phyloP scores from a whole-genome alignment of 2,113 vertebrate genomes.

The Lagopus muta region DNA sequence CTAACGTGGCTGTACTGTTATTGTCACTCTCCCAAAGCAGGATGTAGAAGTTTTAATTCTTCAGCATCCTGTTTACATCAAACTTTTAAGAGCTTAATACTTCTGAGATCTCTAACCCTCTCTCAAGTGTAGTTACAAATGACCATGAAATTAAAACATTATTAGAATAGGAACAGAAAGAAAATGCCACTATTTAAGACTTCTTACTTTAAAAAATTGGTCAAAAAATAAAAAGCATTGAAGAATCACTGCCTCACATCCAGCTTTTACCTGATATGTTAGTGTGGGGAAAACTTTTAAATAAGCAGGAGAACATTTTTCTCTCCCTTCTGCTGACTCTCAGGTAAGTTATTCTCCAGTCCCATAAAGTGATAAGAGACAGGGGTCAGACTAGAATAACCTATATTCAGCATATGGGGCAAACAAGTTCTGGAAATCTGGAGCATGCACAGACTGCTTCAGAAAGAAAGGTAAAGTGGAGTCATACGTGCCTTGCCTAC shows the following conservation, averaged over 20 bases:
- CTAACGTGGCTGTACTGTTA: not conserved
- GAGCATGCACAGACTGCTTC: not conserved
- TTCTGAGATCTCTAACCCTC: not conserved
- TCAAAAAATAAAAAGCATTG: not conserved
- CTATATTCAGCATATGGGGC: not conserved
- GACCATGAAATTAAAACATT: not conserved
- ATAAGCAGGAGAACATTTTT: not conserved
- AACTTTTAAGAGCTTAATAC: not conserved
- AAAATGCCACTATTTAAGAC: not conserved
- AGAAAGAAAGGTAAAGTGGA: not conserved
- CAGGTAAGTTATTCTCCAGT: not conserved
- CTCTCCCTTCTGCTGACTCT: not conserved
- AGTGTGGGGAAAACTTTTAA: not conserved
- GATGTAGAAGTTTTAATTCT: not conserved
- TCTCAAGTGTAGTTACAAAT: not conserved
- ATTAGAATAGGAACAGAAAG: not conserved
- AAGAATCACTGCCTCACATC: not conserved
- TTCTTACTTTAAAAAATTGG: not conserved
- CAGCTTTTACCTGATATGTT: not conserved
- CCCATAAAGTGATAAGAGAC: fast-evolving
- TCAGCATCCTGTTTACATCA: not conserved
- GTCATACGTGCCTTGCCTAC: not conserved
- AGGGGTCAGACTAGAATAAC: not conserved
- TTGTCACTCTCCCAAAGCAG: not conserved
- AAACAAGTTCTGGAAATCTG: not conserved